Conservation (phyloP, 2,888 invertebrate genomes). For the Glyphotaelius pellucidus region DNA sequence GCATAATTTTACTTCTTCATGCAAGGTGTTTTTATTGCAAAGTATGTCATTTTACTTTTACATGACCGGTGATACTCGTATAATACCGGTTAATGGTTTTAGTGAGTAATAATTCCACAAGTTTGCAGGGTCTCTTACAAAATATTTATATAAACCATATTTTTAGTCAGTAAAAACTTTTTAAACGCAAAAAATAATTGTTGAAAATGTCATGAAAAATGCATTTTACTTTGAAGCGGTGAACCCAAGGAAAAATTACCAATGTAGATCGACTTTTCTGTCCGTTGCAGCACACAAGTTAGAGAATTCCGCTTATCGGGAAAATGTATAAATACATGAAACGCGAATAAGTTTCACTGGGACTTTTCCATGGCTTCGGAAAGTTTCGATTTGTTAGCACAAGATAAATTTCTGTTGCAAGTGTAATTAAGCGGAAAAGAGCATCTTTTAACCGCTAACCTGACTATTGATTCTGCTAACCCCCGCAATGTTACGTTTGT, state of each 20-base stretch:
- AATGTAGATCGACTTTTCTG: not conserved
- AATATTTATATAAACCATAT: too few relatives aligned
- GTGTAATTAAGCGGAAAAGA: not conserved
- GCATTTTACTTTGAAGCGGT: not conserved
- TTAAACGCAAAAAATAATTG: too few relatives aligned
- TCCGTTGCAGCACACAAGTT: not conserved
- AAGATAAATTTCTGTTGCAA: not conserved
- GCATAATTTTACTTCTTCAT: too few relatives aligned
- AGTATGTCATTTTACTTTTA: too few relatives aligned
- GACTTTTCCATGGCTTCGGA: not conserved
- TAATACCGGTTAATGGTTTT: too few relatives aligned
- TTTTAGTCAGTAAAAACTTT: too few relatives aligned
- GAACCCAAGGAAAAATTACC: not conserved
- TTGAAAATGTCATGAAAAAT: not conserved
- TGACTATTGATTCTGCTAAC: not conserved
- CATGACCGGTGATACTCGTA: too few relatives aligned
- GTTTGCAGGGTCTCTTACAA: too few relatives aligned
- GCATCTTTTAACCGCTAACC: not conserved
- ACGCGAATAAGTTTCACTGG: not conserved
- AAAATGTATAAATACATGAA: not conserved
- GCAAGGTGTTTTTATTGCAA: too few relatives aligned
- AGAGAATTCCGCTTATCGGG: not conserved
- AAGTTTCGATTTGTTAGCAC: not conserved
- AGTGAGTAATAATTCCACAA: too few relatives aligned
- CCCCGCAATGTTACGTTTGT: not conserved